Evolutionary conservation across 2,797 vertebrate genomes (phyloP), one percentile per base, ranked within the genome.

Genomic region (Crenichthys baileyi): DNA sequence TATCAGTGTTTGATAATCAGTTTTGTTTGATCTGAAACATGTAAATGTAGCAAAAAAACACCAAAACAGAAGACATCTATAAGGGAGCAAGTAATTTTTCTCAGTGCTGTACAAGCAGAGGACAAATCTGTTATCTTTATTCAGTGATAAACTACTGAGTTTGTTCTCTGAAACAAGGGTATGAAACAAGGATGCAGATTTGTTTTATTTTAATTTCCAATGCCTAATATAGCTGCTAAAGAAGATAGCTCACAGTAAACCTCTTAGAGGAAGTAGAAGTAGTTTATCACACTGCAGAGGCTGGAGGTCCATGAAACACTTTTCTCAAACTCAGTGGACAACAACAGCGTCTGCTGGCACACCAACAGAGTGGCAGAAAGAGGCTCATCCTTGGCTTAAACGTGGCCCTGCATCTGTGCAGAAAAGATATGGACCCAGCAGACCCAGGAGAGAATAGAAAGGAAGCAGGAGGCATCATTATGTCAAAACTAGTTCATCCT

Each of bases 261-360:
- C 1, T 29, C 48, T n/a, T 75, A 70, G 72, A 26, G 31, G 60
- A 72, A 58, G 53, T 55, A 70, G 41, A 60, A 44, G 16, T 2
- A 2, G 46, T 50, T 74, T 86, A 4, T 51, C 87, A 71, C 71
- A 77, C 74, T 60, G 20, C 70, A 79, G 61, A 74, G 31, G 39
- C 70, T 87, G 85, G 79, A 87, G 79, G 70, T 76, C 29, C 61
- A 82, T 90, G 76, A 88, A 85, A 85, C 74, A 20, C 41, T 82
- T 73, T 75, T 46, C 56, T 82, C 44, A 58, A 78, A 72, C n/a
- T 53, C 48, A 55, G 72, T 72, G 80, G 67, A 81, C 60, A 72
- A 58, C 76, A 83, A 50, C 41, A 79, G 48, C 67, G 46, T 85
- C 76, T 50, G 70, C 79, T 90, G 85, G 85, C 85, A 90, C 41